phyloP scores from a whole-genome alignment of 2,113 vertebrate genomes.

The Cricetomys ansorgei region DNA sequence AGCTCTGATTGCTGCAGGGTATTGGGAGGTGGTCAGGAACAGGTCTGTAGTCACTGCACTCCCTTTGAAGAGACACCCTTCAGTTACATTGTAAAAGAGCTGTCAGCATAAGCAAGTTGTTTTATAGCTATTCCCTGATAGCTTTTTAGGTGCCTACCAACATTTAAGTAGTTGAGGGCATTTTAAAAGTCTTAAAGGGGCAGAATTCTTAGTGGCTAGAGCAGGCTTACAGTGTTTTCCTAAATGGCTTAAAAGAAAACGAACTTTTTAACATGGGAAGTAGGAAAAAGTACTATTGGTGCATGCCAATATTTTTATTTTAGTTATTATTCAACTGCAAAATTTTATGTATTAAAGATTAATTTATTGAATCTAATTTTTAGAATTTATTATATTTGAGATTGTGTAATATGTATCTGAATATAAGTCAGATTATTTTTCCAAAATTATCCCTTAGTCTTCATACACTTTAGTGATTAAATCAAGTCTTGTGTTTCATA shows the following conservation, averaged over 20 bases:
- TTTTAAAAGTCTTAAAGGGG: neutral
- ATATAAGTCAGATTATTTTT: neutral
- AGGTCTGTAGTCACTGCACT: neutral
- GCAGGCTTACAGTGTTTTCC: neutral
- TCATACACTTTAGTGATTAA: neutral
- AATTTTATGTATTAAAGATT: constrained; percentile 22
- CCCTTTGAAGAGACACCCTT: neutral
- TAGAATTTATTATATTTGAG: constrained; percentile 15
- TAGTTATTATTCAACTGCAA: neutral
- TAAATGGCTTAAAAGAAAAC: neutral
- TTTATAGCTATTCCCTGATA: neutral
- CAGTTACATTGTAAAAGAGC: neutral
- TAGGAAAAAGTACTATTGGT: neutral
- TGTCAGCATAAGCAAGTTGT: neutral
- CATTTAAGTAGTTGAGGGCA: neutral
- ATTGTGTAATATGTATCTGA: neutral
- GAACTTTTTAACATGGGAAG: neutral
- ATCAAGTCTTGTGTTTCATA: neutral
- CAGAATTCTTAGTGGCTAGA: neutral
- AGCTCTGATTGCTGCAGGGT: neutral
- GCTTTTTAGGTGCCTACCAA: neutral
- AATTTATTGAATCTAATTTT: neutral
- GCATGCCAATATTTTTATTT: neutral
- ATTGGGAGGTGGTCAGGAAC: neutral
- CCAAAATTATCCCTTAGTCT: neutral